These are phyloP conservation scores for Zaprionus ghesquierei DNA, from an alignment of 1,140 invertebrate species.

Conservation along the genomic window DNA sequence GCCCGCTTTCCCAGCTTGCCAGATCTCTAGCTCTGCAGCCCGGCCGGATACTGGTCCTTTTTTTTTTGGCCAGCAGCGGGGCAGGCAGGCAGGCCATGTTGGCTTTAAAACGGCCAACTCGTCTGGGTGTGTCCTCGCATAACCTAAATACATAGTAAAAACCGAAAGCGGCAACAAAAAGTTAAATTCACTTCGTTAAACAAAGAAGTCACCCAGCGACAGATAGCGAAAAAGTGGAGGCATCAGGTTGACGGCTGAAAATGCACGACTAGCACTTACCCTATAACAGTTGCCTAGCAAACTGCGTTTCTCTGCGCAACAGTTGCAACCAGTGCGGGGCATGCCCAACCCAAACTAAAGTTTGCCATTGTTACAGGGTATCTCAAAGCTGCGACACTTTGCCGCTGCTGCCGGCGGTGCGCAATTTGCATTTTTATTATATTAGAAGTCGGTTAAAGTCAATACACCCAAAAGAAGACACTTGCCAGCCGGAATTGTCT, in stretches of 20 bases:
- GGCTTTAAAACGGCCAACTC: conserved; percentile 40
- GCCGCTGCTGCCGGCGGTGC: conserved; percentile 20
- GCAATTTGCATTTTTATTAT: conserved; percentile 75
- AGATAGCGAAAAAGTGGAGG: background rate
- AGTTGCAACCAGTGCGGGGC: background rate
- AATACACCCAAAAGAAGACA: conserved; percentile 50
- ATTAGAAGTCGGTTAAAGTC: conserved; percentile 70
- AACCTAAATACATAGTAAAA: conserved; percentile 52
- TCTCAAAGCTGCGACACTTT: conserved; percentile 15
- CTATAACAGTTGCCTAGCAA: background rate
- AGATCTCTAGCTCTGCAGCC: background rate
- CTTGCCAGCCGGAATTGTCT: conserved; percentile 35
- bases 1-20: background rate
- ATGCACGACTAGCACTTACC: background rate
- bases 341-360: background rate
- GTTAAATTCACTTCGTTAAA: conserved; percentile 65
- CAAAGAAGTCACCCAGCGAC: conserved; percentile 9
- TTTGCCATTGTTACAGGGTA: background rate
- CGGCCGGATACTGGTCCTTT: background rate
- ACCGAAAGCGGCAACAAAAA: conserved; percentile 56
- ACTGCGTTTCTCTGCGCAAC: background rate
- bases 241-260: background rate
- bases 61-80: conserved; percentile 1
- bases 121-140: conserved; percentile 9
- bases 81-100: conserved; percentile 7